Percentiles rank a stretch among this genome's conserved stretches.
Conservation (phyloP, 2,797 vertebrate species). For the Tenualosa ilisha region DNA sequence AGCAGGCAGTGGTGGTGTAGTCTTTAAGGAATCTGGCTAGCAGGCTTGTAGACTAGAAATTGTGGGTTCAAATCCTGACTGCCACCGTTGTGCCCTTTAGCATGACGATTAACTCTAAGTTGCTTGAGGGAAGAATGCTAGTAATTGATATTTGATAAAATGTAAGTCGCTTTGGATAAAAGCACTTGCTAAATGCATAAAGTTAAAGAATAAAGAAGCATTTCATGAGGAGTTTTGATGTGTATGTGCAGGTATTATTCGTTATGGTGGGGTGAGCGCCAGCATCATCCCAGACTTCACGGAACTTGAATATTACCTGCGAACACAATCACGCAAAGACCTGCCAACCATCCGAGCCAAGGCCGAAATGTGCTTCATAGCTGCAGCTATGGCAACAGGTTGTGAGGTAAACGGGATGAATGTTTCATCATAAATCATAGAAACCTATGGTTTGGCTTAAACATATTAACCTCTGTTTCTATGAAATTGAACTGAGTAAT, state of each 20-base stretch:
- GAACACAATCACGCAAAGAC: constrained; percentile 79
- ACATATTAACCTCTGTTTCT: neutral
- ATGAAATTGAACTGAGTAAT: neutral
- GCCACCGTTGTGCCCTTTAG: too few relatives aligned
- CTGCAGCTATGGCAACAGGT: constrained; percentile 84
- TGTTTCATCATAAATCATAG: neutral
- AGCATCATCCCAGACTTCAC: constrained; percentile 87
- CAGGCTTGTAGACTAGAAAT: too few relatives aligned
- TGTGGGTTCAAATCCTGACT: too few relatives aligned
- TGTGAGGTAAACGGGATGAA: constrained; percentile 75
- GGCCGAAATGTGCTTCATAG: constrained; percentile 81
- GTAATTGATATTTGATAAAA: too few relatives aligned
- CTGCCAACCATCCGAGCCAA: constrained; percentile 77
- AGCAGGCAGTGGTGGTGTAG: too few relatives aligned
- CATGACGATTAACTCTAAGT: too few relatives aligned
- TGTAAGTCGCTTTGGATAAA: too few relatives aligned
- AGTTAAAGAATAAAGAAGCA: neutral
- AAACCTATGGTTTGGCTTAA: neutral
- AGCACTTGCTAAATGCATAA: too few relatives aligned
- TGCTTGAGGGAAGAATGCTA: too few relatives aligned
- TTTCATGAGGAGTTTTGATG: neutral
- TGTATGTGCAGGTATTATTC: constrained; percentile 79
- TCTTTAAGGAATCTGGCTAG: too few relatives aligned
- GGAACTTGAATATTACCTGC: constrained; percentile 83
- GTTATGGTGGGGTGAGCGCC: constrained; percentile 84